phyloP scores from a whole-genome alignment of 1,140 invertebrate genomes.

The Hydropsyche tenuis region DNA sequence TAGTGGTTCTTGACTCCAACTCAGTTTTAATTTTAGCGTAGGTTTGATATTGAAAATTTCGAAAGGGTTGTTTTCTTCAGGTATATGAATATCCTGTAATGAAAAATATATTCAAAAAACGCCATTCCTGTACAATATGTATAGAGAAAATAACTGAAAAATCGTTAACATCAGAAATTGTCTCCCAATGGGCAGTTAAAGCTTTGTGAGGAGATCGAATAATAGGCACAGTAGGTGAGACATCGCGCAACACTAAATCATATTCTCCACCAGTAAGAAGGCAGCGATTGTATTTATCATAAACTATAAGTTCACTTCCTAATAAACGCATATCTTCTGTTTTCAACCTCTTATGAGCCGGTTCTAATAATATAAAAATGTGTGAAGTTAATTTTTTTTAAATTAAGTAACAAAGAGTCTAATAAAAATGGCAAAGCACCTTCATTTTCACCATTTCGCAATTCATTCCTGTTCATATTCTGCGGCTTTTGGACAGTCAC shows the following conservation, averaged over 20 bases:
- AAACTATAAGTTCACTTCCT: conserved; percentile 86
- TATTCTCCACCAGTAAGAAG: conserved; percentile 88
- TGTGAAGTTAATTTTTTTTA: conserved; percentile 1
- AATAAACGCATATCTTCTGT: conserved; percentile 62
- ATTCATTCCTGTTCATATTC: conserved; percentile 54
- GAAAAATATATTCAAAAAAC: no score
- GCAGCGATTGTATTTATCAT: conserved; percentile 89
- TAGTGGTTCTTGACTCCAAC: conserved; percentile 79
- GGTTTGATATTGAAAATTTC: conserved; percentile 78
- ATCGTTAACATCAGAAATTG: conserved; percentile 75
- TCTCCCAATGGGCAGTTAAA: conserved; percentile 74
- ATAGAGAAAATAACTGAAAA: no score
- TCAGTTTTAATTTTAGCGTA: conserved; percentile 82
- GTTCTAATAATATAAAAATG: conserved; percentile 54
- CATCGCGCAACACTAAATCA: conserved; percentile 82
- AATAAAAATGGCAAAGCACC: conserved; percentile 49
- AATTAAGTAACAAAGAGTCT: not conserved
- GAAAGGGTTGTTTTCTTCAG: conserved; percentile 65
- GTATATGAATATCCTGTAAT: conserved; percentile 58
- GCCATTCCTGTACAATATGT: no score
- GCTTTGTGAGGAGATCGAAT: conserved; percentile 61
- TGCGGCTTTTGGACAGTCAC: conserved; percentile 62
- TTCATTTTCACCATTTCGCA: conserved; percentile 60
- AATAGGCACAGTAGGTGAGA: conserved; percentile 62
- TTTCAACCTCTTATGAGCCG: conserved; percentile 68